Percentiles rank a stretch among this genome's conserved stretches.
phyloP scores from a whole-genome alignment of 2,113 vertebrate genomes.

The Corythornis madagascariensis region DNA sequence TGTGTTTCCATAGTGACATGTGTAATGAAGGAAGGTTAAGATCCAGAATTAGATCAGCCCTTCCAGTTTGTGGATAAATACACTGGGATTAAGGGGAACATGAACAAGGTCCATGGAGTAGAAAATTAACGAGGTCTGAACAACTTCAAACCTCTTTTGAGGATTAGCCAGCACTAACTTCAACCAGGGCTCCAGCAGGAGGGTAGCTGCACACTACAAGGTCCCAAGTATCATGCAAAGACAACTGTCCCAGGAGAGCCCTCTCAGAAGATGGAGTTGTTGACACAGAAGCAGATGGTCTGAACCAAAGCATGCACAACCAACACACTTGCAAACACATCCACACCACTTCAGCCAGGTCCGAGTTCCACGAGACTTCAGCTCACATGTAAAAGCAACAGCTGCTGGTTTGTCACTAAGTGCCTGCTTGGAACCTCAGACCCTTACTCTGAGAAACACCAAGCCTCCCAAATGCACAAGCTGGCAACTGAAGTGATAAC shows the following conservation, averaged over 20 bases:
- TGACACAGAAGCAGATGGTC: conserved; percentile 20
- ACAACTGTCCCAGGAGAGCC: neutral
- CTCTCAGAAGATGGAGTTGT: neutral
- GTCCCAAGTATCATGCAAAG: conserved; percentile 41
- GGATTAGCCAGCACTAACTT: neutral
- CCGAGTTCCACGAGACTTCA: neutral
- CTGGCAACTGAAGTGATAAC: neutral
- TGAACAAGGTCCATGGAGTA: conserved; percentile 2
- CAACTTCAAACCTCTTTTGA: conserved; percentile 7
- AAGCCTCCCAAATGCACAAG: neutral
- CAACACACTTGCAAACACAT: neutral
- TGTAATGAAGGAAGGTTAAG: neutral
- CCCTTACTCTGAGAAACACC: neutral
- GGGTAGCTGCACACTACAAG: conserved; percentile 38
- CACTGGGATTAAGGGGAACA: conserved; percentile 36
- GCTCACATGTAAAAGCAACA: conserved; percentile 10
- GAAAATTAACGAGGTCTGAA: conserved; percentile 51
- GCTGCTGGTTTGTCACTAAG: neutral
- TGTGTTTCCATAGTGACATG: neutral
- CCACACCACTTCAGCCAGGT: neutral
- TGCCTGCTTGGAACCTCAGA: neutral
- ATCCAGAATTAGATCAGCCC: conserved; percentile 36
- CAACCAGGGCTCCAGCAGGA: neutral
- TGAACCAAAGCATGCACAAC: neutral
- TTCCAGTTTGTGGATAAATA: conserved; percentile 56